Conservation (phyloP, 1,140 invertebrate species). For the Cheumatopsyche charites region DNA sequence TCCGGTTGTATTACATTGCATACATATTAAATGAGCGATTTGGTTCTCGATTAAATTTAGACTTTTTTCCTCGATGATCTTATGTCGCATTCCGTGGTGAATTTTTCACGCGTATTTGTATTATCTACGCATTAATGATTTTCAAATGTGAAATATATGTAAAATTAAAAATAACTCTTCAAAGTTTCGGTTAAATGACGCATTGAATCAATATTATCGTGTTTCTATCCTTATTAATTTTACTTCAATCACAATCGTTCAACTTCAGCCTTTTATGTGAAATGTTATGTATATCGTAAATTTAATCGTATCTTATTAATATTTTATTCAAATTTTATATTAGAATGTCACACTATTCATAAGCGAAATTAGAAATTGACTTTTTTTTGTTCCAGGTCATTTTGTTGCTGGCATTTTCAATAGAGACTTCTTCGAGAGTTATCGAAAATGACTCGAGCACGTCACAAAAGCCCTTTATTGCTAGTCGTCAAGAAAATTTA, state of each 20-base stretch:
- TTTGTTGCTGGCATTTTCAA: conserved; percentile 3
- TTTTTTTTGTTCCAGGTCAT: conserved; percentile 31
- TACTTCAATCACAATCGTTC: not conserved
- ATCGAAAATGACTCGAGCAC: not conserved
- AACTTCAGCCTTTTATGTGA: not conserved
- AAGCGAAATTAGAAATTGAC: not conserved
- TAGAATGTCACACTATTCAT: not conserved
- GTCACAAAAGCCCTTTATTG: not conserved
- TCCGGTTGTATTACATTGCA: too few species aligned
- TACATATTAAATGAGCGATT: too few species aligned
- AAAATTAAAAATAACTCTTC: too few species aligned
- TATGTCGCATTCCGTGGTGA: too few species aligned
- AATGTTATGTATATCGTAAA: not conserved
- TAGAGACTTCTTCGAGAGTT: conserved; percentile 4
- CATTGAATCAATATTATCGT: too few species aligned
- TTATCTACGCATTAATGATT: too few species aligned
- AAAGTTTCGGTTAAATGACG: too few species aligned
- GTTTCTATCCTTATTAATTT: not conserved
- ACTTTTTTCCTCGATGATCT: too few species aligned
- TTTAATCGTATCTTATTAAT: not conserved
- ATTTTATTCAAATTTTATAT: not conserved
- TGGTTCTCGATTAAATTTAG: too few species aligned
- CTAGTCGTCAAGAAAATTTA: conserved; percentile 17
- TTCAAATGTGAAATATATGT: too few species aligned
- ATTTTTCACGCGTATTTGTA: too few species aligned